Evolutionary conservation across 2,888 invertebrate species (phyloP), one percentile per base, ranked within the genome.

Genomic region (Abrostola tripartita): DNA sequence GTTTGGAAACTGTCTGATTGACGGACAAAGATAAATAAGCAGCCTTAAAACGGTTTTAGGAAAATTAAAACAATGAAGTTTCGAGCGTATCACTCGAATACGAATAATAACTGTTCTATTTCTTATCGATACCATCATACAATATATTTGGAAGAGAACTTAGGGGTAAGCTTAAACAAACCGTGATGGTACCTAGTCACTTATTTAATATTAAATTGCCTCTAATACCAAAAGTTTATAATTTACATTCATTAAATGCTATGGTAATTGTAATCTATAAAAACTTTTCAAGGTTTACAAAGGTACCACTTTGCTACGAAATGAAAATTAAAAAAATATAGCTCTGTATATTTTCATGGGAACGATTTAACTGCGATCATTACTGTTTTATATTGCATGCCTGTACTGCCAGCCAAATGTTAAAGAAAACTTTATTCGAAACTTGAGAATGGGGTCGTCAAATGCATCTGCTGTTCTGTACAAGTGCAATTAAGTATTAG

Each of bases 391-490:
- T 14, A 58, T 42, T 11, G 37, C 35, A 52, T 49, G n/a, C 2
- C 49, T 44, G 35, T 9, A 52, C 51, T 40, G 14, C 44, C 57
- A 55, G 38, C 52, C 14, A 62, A 49, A 52, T 44, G 37, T 51
- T 49, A 61, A 59, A n/a, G 37, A 49, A 73, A 66, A 56, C 64
- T 73, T 64, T 56, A 54, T 52, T 49, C 38, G 42, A 66, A 70
- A 71, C 61, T 74, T 65, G 24, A 57, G 63, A 70, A 67, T 65
- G 57, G 63, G 63, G 64, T 64, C 60, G 73, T 76, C 47, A 64
- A 67, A 66, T 70, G 70, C 76, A 76, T 70, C 76, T 76, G 76
- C 49, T 36, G 65, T 58, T 65, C 52, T 54, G 61, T 14, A 63
- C 76, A 65, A 70, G 67, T 70, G 69, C 64, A 69, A 71, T 62